Percentiles rank a stretch among this genome's conserved stretches.
Conservation (phyloP, 2,113 vertebrate species). For the Rhinogobius similis region DNA sequence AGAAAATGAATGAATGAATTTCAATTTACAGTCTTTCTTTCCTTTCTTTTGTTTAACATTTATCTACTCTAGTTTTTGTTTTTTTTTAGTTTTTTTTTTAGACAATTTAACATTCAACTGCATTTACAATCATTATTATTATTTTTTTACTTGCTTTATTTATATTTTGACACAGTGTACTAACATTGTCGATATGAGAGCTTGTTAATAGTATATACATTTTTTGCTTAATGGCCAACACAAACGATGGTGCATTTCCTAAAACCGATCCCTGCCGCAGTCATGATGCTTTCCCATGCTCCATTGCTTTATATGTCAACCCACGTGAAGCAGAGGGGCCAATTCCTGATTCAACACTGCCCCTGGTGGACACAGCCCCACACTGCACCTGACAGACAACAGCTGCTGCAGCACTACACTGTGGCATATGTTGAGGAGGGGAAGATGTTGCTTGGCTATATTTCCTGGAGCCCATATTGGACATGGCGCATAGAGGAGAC, state of each 20-base stretch:
- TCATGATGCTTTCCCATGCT: slow-evolving; percentile 43
- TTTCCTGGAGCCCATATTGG: slow-evolving; percentile 54
- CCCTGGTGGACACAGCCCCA: slow-evolving; percentile 52
- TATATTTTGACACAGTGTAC: too few relatives aligned
- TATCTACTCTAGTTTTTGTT: too few relatives aligned
- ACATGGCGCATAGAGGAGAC: slow-evolving; percentile 59
- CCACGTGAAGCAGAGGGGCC: slow-evolving; percentile 12
- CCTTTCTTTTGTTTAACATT: too few relatives aligned
- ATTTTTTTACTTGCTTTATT: too few relatives aligned
- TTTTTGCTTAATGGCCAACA: neutral
- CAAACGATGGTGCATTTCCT: slow-evolving; percentile 29
- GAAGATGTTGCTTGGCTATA: slow-evolving; percentile 54
- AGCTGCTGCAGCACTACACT: slow-evolving; percentile 55
- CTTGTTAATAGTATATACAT: too few relatives aligned
- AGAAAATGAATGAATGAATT: too few relatives aligned
- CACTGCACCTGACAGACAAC: slow-evolving; percentile 12
- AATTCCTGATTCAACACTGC: slow-evolving; percentile 75
- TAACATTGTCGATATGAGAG: too few relatives aligned
- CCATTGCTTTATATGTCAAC: slow-evolving; percentile 37
- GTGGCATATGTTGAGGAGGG: slow-evolving; percentile 49
- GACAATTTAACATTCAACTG: too few relatives aligned
- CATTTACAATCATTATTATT: too few relatives aligned
- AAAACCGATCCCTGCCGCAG: slow-evolving; percentile 38
- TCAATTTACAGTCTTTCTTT: too few relatives aligned
- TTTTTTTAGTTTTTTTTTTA: too few relatives aligned